These are phyloP conservation scores for Drosophila lowei DNA, from an alignment of 1,140 invertebrate genomes.

Conservation along the genomic window DNA sequence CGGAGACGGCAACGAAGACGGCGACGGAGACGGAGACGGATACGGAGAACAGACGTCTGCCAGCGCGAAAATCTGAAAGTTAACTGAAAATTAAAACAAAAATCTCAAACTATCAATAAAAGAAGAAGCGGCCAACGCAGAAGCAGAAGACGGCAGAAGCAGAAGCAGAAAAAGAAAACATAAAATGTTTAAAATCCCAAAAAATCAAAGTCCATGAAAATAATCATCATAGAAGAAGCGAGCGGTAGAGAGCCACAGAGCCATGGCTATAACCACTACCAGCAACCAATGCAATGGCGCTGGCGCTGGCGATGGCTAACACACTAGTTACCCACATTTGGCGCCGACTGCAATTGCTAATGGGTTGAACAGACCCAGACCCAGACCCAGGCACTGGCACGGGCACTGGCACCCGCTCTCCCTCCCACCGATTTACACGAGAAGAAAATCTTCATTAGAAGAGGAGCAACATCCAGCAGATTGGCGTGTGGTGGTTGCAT, in stretches of 20 bases:
- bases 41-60: slow-evolving; percentile 64
- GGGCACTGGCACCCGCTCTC: not conserved
- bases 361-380: slow-evolving; percentile 50
- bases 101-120: slow-evolving; percentile 77
- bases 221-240: slow-evolving; percentile 72
- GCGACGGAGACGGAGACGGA: too few species aligned
- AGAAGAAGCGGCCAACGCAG: slow-evolving; percentile 43
- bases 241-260: slow-evolving; percentile 25
- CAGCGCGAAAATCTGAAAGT: slow-evolving; percentile 83
- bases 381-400: not conserved
- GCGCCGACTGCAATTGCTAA: slow-evolving; percentile 63
- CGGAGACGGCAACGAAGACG: too few species aligned
- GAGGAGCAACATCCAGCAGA: too few species aligned
- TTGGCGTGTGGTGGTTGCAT: slow-evolving; percentile 58
- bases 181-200: slow-evolving; percentile 81
- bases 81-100: slow-evolving; percentile 82
- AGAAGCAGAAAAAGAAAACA: slow-evolving; percentile 60
- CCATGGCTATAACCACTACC: slow-evolving; percentile 10
- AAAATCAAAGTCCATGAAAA: slow-evolving; percentile 83
- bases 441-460: slow-evolving; percentile 57
- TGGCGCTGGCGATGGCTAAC: too few species aligned
- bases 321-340: slow-evolving; percentile 78
- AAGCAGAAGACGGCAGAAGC: slow-evolving; percentile 28
- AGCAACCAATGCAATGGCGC: not conserved
- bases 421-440: not conserved